phyloP scores from a whole-genome alignment of 2,113 vertebrate species.

The Triplophysa dalaica region DNA sequence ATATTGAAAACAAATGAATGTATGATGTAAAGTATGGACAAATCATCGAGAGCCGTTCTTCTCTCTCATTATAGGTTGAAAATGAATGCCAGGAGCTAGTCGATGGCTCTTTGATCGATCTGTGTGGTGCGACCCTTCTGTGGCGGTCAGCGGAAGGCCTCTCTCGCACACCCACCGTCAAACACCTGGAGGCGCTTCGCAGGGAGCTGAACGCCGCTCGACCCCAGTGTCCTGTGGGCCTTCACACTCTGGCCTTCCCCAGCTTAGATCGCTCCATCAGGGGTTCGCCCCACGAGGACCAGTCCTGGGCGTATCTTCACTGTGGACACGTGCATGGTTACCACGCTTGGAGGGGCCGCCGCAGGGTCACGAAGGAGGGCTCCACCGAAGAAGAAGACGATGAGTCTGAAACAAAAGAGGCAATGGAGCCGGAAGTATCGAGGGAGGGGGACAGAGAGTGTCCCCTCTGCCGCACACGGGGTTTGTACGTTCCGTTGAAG shows the following conservation, averaged over 20 bases:
- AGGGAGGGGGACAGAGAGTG: constrained; percentile 87
- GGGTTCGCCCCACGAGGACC: constrained; percentile 85
- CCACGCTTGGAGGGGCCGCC: constrained; percentile 85
- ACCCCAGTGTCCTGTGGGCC: constrained; percentile 93
- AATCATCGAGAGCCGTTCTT: background rate
- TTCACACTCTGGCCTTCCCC: constrained; percentile 93
- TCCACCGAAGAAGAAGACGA: constrained; percentile 26
- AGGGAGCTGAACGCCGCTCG: constrained; percentile 91
- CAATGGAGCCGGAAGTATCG: constrained; percentile 73
- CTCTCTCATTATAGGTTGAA: constrained; percentile 77
- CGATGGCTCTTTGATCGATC: constrained; percentile 91
- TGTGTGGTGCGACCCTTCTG: constrained; percentile 90
- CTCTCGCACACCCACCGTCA: constrained; percentile 82
- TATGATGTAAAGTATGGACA: no score
- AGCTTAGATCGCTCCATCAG: constrained; percentile 81
- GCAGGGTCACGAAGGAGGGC: background rate
- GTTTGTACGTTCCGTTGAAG: constrained; percentile 91
- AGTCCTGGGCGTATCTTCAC: constrained; percentile 92
- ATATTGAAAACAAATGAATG: no score
- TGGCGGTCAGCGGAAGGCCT: constrained; percentile 93
- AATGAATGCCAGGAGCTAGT: constrained; percentile 88
- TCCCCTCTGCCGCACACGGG: constrained; percentile 89
- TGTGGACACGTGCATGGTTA: constrained; percentile 95
- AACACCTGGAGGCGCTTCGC: constrained; percentile 89
- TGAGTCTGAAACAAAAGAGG: constrained; percentile 2